A percentile compares a stretch with the other conserved stretches of the same genome.
phyloP scores from a whole-genome alignment of 2,888 invertebrate species.

The Limnephilus rhombicus region DNA sequence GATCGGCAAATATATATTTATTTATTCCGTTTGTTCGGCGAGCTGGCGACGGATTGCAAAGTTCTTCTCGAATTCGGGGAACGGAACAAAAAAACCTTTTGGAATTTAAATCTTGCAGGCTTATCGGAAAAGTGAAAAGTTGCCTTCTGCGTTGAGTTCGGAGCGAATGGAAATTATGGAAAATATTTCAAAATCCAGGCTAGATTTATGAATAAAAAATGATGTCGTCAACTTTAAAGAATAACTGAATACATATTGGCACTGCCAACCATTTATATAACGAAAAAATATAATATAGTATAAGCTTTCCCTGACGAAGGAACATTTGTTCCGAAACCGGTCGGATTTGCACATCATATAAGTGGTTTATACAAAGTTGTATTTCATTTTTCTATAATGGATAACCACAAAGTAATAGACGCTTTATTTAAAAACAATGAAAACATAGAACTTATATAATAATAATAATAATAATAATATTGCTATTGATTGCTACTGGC shows the following conservation, averaged over 20 bases:
- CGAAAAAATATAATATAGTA: too few species aligned
- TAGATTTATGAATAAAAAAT: conserved; percentile 15
- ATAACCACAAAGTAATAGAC: too few species aligned
- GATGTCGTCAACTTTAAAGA: not conserved
- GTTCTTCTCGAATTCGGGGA: not conserved
- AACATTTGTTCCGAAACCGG: too few species aligned
- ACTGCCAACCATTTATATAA: not conserved
- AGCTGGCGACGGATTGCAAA: not conserved
- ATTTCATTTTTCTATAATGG: too few species aligned
- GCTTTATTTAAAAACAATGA: not conserved
- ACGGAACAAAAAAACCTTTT: not conserved
- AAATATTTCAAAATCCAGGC: not conserved
- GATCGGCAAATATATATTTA: not conserved
- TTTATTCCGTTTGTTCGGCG: not conserved
- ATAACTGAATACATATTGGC: not conserved
- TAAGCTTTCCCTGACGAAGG: too few species aligned
- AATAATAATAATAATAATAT: too few species aligned
- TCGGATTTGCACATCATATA: too few species aligned
- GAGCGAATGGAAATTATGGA: conserved; percentile 13
- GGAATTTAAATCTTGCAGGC: conserved; percentile 10
- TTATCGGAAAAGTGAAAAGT: conserved; percentile 21
- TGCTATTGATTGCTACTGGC: too few species aligned
- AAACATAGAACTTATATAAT: too few species aligned
- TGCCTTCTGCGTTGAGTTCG: not conserved
- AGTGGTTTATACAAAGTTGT: too few species aligned